Conservation (phyloP, 2,888 invertebrate species). For the Phasia obesa region DNA sequence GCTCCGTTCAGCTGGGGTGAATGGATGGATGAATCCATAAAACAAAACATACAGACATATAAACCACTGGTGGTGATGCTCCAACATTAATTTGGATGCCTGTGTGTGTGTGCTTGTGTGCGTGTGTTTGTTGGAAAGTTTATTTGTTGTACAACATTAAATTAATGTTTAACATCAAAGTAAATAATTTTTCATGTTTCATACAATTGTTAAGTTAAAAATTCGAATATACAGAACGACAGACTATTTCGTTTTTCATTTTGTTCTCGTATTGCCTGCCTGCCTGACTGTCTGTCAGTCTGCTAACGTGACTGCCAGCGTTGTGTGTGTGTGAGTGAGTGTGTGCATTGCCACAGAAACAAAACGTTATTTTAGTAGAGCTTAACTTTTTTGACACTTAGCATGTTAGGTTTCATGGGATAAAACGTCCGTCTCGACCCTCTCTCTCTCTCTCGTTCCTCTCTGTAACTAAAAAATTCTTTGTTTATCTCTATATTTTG, state of each 20-base stretch:
- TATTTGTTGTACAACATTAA: constrained; percentile 49
- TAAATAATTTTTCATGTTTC: constrained; percentile 65
- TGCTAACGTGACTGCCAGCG: constrained; percentile 8
- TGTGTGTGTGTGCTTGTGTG: background rate
- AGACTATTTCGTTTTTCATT: constrained; percentile 8
- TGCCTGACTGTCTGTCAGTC: background rate
- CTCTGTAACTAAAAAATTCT: too few relatives aligned
- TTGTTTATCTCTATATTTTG: background rate
- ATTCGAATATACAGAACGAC: background rate
- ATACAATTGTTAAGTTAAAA: background rate
- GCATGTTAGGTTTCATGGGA: constrained; percentile 49
- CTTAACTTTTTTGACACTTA: constrained; percentile 68
- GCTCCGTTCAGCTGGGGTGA: background rate
- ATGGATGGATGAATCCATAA: constrained; percentile 23
- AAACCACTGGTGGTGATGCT: constrained; percentile 6
- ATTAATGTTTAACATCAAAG: constrained; percentile 70
- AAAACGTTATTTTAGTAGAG: constrained; percentile 58
- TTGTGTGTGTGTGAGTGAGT: background rate
- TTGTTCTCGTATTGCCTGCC: constrained; percentile 19
- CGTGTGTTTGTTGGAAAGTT: background rate
- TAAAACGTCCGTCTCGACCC: constrained; percentile 14
- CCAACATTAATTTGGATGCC: constrained; percentile 6
- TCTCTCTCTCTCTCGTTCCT: constrained; percentile 1
- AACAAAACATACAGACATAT: constrained; percentile 9
- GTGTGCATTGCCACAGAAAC: constrained; percentile 32